phyloP scores from a whole-genome alignment of 2,113 vertebrate species.

The rabbit (Oryctolagus cuniculus) region mOryCun1.1 NC_091442.1:93341501-93342000 shows the following conservation, averaged over 20 bases:
- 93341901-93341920: background rate
- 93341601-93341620: background rate
- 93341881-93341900: background rate
- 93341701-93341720: background rate
- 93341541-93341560: background rate
- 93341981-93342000: background rate
- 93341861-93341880: background rate
- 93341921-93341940: background rate
- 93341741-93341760: background rate
- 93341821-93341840: background rate
- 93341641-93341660: background rate
- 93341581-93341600: background rate
- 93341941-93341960: background rate
- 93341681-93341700: background rate
- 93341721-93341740: background rate
- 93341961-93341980: background rate
- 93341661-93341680: background rate
- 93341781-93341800: background rate
- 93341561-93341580: background rate
- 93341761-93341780: background rate
- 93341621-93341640: background rate
- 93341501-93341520: background rate
- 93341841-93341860: background rate
- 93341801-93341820: background rate
- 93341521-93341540: background rate